Evolutionary conservation across 2,888 invertebrate species (phyloP).

Genomic region (Marasmarcha lunaedactyla): DNA sequence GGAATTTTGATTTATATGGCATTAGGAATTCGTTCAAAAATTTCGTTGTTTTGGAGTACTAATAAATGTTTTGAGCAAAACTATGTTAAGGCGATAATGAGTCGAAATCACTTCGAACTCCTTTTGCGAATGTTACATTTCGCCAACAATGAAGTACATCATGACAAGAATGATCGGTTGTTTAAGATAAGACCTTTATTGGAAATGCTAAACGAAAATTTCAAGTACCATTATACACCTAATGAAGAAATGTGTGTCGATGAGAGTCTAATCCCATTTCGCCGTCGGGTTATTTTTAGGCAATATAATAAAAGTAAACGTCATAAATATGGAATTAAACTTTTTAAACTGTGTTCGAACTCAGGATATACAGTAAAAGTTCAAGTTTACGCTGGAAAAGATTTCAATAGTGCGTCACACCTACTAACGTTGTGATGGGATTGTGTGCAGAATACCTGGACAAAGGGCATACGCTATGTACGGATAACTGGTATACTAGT

Average conservation of each 20-base stretch:
- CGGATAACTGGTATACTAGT: conserved; percentile 20
- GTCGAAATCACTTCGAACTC: conserved; percentile 14
- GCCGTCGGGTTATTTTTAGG: conserved; percentile 11
- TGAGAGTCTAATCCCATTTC: conserved; percentile 8
- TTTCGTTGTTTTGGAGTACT: conserved; percentile 10
- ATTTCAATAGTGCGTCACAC: conserved; percentile 8
- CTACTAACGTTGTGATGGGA: conserved; percentile 11
- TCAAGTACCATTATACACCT: conserved; percentile 2
- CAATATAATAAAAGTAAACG: conserved; percentile 9
- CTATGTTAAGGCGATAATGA: conserved; percentile 5
- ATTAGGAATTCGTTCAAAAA: conserved; percentile 5
- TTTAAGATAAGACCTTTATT: conserved; percentile 11
- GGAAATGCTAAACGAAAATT: conserved; percentile 9
- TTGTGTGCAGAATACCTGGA: conserved; percentile 16
- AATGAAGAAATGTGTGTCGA: conserved; percentile 8
- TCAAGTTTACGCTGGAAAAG: conserved; percentile 17
- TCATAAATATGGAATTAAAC: conserved; percentile 8
- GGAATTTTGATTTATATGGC: conserved; percentile 12
- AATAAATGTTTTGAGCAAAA: conserved; percentile 7
- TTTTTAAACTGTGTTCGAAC: conserved; percentile 14
- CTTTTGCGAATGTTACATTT: conserved; percentile 14
- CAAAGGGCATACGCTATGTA: conserved; percentile 19
- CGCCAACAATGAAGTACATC: conserved; percentile 11
- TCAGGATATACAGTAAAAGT: conserved; percentile 17
- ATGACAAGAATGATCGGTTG: conserved; percentile 10